Evolutionary conservation across 2,797 vertebrate species (phyloP).

Genomic region (Myotis vivesi): DNA sequence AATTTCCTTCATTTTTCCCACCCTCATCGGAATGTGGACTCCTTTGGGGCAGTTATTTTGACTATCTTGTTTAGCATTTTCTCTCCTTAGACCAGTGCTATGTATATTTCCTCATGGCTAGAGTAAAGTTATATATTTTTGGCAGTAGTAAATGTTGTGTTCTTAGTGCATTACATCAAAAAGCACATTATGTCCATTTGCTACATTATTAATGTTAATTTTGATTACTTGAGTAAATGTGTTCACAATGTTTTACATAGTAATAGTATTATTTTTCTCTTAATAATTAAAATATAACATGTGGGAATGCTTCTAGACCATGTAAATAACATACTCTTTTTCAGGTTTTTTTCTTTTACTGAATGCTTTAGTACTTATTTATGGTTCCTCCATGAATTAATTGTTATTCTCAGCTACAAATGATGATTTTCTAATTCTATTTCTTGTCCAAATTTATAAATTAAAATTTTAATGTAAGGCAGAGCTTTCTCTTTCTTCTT

Average conservation of each 20-base stretch:
- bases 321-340: background rate
- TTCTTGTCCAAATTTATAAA: background rate
- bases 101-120: background rate
- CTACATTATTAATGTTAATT: background rate
- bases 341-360: background rate
- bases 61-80: background rate
- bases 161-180: background rate
- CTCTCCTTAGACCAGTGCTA: background rate
- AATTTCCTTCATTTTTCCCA: background rate
- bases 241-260: background rate
- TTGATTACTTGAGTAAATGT: background rate
- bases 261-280: background rate
- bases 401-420: background rate
- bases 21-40: background rate
- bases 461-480: background rate
- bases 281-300: background rate
- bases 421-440: background rate
- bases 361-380: background rate
- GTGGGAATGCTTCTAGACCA: background rate
- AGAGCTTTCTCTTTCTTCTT: background rate
- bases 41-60: background rate
- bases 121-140: background rate
- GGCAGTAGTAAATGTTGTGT: background rate
- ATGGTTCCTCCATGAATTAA: background rate
- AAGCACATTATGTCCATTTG: background rate